Base-by-base conservation (phyloP, 2,888 invertebrate species). In the Parnassius smintheus region DNA sequence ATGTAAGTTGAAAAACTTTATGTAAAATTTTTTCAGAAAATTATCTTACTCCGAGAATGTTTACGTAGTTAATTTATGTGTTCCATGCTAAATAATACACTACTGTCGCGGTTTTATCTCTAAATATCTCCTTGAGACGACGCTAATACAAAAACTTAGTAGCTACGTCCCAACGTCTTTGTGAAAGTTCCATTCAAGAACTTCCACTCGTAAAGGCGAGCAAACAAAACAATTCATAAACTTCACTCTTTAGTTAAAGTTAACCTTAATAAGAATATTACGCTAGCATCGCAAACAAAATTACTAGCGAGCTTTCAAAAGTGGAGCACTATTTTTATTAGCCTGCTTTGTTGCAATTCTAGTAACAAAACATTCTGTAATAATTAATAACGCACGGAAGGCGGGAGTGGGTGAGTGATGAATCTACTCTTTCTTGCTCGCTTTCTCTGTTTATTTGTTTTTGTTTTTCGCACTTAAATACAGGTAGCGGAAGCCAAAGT, bases 401-500 rank as follows among this genome's bases (percentile, higher is more conserved):
- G 35, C 52, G 42, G 44, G 48, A 35, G 51, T 56, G 46, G 25
- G 18, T 56, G 44, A 42, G 52, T 59, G 50, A 50, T 13, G 41
- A 53, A 57, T 56, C 51, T 18, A n/a, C 45, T 56, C 3, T 35
- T 35, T 50, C 11, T 13, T 7, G 4, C 35, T 35, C 35, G 4
- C 35, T 35, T 7, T 35, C 35, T 35, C 35, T 35, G 35, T 35
- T 55, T 46, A 44, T 18, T 42, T 52, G 56, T 60, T 60, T 64
- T 64, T 60, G 64, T 64, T 60, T 56, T 49, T 56, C 13, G 25
- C 60, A 60, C 52, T 59, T 66, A 62, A 35, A 61, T 62, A 62
- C 18, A 65, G 57, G 61, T 66, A 64, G 58, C 61, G 55, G 57
- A 59, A 25, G 54, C 64, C 65, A 69, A 72, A 68, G 67, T 68